These are phyloP conservation scores for Yponomeuta plumbellus DNA, from an alignment of 2,888 invertebrate genomes.

Conservation along the genomic window DNA sequence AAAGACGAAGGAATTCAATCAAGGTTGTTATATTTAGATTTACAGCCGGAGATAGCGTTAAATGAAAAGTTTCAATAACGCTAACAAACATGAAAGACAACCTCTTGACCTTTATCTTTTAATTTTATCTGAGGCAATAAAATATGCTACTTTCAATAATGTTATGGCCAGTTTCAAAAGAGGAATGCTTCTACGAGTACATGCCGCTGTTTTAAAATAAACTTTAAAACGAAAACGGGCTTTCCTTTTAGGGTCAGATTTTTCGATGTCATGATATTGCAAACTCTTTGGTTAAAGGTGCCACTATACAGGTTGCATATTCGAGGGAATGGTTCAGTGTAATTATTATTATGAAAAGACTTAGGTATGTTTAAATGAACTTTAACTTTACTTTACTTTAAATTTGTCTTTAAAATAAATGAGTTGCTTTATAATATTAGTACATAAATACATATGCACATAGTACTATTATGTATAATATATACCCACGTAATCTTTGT, in stretches of 20 bases:
- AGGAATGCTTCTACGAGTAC: not conserved
- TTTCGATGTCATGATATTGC: no score
- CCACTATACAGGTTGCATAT: no score
- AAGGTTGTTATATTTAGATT: not conserved
- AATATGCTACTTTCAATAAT: not conserved
- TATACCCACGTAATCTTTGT: no score
- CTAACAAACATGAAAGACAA: not conserved
- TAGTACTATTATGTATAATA: no score
- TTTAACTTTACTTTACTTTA: no score
- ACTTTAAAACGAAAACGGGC: not conserved
- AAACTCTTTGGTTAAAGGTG: no score
- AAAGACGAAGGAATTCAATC: not conserved
- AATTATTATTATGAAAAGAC: no score
- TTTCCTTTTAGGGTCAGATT: not conserved
- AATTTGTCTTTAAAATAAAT: no score
- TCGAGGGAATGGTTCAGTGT: no score
- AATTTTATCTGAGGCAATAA: not conserved
- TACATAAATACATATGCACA: no score
- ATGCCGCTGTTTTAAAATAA: not conserved
- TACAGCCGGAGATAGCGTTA: not conserved
- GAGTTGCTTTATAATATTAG: no score
- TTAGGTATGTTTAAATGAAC: no score
- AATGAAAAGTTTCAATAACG: not conserved
- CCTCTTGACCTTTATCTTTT: not conserved
- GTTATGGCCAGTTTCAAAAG: not conserved